phyloP scores from a whole-genome alignment of 1,140 invertebrate genomes.

The Cheumatopsyche charites region DNA sequence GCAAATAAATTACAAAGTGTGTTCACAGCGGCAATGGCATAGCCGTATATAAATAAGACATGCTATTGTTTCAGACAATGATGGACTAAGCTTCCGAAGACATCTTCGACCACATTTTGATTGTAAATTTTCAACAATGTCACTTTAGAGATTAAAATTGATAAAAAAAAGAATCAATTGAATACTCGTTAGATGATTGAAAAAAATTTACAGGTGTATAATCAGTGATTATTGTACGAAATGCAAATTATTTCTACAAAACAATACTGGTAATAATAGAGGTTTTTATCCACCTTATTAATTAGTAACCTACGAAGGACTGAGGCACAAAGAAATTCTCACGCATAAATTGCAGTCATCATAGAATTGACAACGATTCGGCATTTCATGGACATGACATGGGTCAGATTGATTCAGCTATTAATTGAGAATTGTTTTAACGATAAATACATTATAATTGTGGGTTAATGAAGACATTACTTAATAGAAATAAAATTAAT shows the following conservation, averaged over 20 bases:
- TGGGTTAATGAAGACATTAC: too few species aligned
- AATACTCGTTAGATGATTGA: too few species aligned
- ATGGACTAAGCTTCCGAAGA: conserved; percentile 1
- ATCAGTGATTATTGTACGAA: background rate
- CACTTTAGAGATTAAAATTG: too few species aligned
- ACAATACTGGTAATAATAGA: background rate
- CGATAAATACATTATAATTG: too few species aligned
- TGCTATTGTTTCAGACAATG: conserved; percentile 25
- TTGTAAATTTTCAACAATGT: too few species aligned
- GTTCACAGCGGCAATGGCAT: conserved; percentile 11
- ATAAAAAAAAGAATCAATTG: too few species aligned
- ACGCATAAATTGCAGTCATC: conserved; percentile 5
- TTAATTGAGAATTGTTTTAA: too few species aligned
- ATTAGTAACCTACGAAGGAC: background rate
- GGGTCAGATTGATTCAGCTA: too few species aligned
- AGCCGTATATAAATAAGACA: conserved; percentile 24
- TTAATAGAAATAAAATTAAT: too few species aligned
- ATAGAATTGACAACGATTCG: background rate
- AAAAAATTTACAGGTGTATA: too few species aligned
- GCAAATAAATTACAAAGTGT: conserved; percentile 36
- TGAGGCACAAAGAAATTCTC: conserved; percentile 2
- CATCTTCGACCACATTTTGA: too few species aligned
- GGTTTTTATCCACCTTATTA: background rate
- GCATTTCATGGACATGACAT: background rate
- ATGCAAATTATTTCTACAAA: background rate